Base-by-base conservation (phyloP, 2,888 invertebrate genomes). In the Bimastos eiseni region DNA sequence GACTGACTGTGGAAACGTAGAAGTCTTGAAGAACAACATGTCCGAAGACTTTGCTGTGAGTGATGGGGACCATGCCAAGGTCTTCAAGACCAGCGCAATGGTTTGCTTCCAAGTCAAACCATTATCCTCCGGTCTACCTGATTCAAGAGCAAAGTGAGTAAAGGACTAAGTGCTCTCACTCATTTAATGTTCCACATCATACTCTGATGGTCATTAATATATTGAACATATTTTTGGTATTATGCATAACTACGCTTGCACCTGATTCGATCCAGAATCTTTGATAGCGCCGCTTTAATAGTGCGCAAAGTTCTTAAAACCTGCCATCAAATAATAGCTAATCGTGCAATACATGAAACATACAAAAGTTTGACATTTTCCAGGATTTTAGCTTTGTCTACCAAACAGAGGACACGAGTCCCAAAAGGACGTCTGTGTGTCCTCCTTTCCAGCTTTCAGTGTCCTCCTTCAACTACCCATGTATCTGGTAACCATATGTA, bases 101-200 rank as follows among this genome's bases (percentile, higher is more conserved):
- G 24, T 86, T 86, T 37, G 37, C 36, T 86, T 86, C 37, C 36
- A 37, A 15, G 24, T 86, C 21, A 86, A 86, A 34, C 86, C 33
- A n/a, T 34, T 36, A 6, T 86, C 86, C 34, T 36, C 86, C 17
- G 86, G 86, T 21, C 17, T 19, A 24, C 36, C 70, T 70, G 70
- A 70, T 70, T 70, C 70, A 30, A 70, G 70, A 70, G 70, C 70
- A n/a, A 70, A 70, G 70, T 70, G n/a, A n/a, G 70, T 70, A 70
- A n/a, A 6, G n/a, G n/a, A 70, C n/a, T n/a, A 8, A 8, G 8
- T 70, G 11, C 24, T 21, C 21, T 49, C 49, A 15, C 49, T 24
- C 17, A 17, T 41, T 41, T 1, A 5, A 41, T 21, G 49, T 19
- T 49, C 21, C 49, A 49, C 49, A 21, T 24, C 49, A 49, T 21